A percentile compares a stretch with the other conserved stretches of the same genome.
These are phyloP conservation scores for Torymus auratus DNA, from an alignment of 2,888 invertebrate genomes.

Conservation along the genomic window DNA sequence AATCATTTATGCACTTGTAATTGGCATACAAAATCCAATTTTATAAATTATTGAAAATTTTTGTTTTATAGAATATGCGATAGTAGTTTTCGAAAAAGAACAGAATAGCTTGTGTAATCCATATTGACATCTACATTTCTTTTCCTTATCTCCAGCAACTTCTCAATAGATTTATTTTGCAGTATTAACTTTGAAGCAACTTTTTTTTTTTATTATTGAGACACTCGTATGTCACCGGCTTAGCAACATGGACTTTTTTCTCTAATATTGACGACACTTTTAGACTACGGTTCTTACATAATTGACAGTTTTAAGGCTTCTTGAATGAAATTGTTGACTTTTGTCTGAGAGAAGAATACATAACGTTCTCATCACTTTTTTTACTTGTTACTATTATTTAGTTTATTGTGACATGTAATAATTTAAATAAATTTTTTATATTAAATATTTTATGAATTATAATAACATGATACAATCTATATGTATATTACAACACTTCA, in stretches of 20 bases:
- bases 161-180: constrained; percentile 3
- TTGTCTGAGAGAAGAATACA: constrained; percentile 17
- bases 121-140: background rate
- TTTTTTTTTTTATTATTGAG: constrained; percentile 19
- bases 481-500: too few relatives aligned
- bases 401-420: background rate
- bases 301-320: constrained; percentile 44
- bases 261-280: constrained; percentile 28
- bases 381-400: constrained; percentile 18
- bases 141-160: background rate
- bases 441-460: too few relatives aligned
- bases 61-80: background rate
- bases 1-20: constrained; percentile 27
- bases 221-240: constrained; percentile 6
- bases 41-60: constrained; percentile 39
- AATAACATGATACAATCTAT: too few relatives aligned
- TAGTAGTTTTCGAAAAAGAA: constrained; percentile 16
- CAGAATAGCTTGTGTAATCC: background rate
- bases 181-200: background rate
- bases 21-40: constrained; percentile 26
- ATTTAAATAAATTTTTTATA: too few relatives aligned
- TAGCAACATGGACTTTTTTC: constrained; percentile 28
- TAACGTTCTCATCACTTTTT: constrained; percentile 1
- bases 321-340: constrained; percentile 39
- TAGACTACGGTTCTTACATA: constrained; percentile 40